Percentiles rank a stretch among this genome's conserved stretches.
phyloP scores from a whole-genome alignment of 2,888 invertebrate genomes.

The Ctenicera cuprea region DNA sequence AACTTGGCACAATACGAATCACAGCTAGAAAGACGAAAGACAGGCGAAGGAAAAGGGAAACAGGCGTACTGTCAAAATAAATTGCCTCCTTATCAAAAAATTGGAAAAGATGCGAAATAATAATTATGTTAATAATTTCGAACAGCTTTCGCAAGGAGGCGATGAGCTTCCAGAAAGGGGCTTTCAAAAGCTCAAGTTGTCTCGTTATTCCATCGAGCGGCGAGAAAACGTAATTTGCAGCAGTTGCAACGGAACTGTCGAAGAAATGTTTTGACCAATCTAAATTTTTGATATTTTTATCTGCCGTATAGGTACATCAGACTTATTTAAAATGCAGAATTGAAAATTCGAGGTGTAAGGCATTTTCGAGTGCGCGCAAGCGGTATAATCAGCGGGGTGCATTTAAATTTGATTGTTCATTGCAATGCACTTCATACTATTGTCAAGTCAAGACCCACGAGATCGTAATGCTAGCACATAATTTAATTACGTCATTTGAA shows the following conservation, averaged over 20 bases:
- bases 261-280: slow-evolving; percentile 17
- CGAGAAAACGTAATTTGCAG: slow-evolving; percentile 37
- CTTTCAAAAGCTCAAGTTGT: slow-evolving; percentile 38
- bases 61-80: slow-evolving; percentile 41
- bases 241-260: slow-evolving; percentile 26
- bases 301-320: not conserved
- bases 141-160: slow-evolving; percentile 36
- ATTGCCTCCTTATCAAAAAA: slow-evolving; percentile 52
- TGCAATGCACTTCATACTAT: slow-evolving; percentile 58
- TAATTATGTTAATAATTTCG: slow-evolving; percentile 53
- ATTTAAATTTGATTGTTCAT: slow-evolving; percentile 57
- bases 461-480: slow-evolving; percentile 58
- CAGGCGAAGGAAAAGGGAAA: slow-evolving; percentile 43
- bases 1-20: slow-evolving; percentile 56
- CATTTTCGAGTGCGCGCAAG: slow-evolving; percentile 14
- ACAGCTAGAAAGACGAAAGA: slow-evolving; percentile 28
- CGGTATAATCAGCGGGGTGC: slow-evolving; percentile 39
- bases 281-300: not conserved
- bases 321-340: not conserved
- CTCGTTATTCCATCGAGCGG: slow-evolving; percentile 40
- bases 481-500: slow-evolving; percentile 58
- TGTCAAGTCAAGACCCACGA: slow-evolving; percentile 53
- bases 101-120: slow-evolving; percentile 44
- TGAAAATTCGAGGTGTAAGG: not conserved
- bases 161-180: slow-evolving; percentile 34